These are phyloP conservation scores for Oligia strigilis DNA, from an alignment of 2,888 invertebrate genomes.

Conservation along the genomic window DNA sequence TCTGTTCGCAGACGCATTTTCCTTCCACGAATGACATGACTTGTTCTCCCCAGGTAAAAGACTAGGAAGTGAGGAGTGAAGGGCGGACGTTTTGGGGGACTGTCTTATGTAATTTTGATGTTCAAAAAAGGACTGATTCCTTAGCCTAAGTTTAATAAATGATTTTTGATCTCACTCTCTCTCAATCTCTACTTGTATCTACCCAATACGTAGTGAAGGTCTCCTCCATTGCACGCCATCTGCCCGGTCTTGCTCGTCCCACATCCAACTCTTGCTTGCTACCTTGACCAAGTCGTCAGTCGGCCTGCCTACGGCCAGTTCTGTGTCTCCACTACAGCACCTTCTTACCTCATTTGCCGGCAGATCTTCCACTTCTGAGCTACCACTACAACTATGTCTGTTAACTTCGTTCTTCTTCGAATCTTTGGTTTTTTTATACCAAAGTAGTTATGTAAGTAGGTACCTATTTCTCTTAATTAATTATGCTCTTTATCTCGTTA, in stretches of 20 bases:
- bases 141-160: not conserved
- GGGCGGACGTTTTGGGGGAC: not conserved
- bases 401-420: not conserved
- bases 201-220: not conserved
- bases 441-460: not conserved
- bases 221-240: not conserved
- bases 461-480: not conserved
- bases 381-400: not conserved
- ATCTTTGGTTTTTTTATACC: too few relatives aligned
- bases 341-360: not conserved
- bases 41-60: not conserved
- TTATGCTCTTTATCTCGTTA: not conserved
- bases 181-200: not conserved
- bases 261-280: not conserved
- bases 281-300: not conserved
- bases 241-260: not conserved
- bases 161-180: not conserved
- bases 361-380: not conserved
- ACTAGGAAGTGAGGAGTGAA: not conserved
- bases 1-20: not conserved
- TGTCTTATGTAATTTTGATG: not conserved
- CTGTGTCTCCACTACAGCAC: not conserved
- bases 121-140: not conserved
- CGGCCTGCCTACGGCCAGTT: not conserved
- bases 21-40: not conserved